Base-by-base conservation (phyloP, 2,113 vertebrate species). In the Misgurnus mizolepis region DNA sequence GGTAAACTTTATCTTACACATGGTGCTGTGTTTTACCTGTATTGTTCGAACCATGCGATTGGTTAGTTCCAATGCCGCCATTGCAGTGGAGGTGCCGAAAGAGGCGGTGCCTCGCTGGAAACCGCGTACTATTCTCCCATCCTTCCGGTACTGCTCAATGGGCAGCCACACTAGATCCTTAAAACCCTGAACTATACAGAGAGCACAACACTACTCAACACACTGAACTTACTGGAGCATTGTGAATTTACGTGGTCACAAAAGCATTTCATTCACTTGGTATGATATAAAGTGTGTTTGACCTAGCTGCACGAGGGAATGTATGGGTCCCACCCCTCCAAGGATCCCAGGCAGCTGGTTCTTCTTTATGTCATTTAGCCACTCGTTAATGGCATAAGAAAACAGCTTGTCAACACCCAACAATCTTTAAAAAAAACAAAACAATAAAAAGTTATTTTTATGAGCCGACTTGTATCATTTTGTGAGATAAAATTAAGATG, bases 91-190 rank as follows among this genome's bases (percentile, higher is more conserved):
- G 7, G 98, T 98, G 2, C 98, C 97, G 65, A 99, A 99, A 60
- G 98, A 99, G 68, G 97, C 96, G 0, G 97, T 97, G 15, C 98
- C 97, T 15, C 95, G 95, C 81, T 99, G 98, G 83, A 99, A 95
- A 0, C 98, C 97, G 11, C 97, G 92, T 39, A 99, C 96, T 18
- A 99, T 95, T 5, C 96, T 94, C 0, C 98, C 98, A 0, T 98
- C 97, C 88, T 98, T 98, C 61, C 97, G 93, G 91, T 99, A 99
- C 88, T 99, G 97, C 86, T 99, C 97, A 66, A 99, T 98, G 0
- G 98, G 98, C 58, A 99, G 87, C 98, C 97, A 99, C n/a, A 99
- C 96, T 90, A 99, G 88, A 88, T 99, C 98, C 80, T 95, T 95
- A 76, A 98, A 93, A 85, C 98, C 98, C 89, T 99, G 98, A 74